Base-by-base conservation (phyloP, 2,797 vertebrate species). In the Crenuchus spilurus region DNA sequence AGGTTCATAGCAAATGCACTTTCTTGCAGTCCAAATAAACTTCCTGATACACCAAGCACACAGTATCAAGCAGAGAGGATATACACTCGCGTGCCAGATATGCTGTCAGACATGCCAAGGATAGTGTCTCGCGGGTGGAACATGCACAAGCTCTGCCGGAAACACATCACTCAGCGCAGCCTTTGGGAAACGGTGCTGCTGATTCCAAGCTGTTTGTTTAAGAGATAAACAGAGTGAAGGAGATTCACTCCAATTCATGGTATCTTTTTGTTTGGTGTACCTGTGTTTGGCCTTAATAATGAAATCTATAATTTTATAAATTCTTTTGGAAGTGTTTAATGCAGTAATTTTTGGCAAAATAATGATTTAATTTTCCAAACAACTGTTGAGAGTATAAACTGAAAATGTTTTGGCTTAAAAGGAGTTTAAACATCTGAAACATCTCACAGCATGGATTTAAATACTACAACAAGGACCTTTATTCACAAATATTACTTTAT, bases 41-140 rank as follows among this genome's bases (percentile, higher is more conserved):
- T 65, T 37, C 66, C 77, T 49, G 65, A 81, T 81, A 72, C 70
- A 79, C 73, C 73, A 55, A 78, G 69, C 51, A 64, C 33, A 57
- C 16, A 2, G 8, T n/a, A 10, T 48, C 22, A 44, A 48, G 28
- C 20, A 26, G n/a, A 54, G 26, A 33, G 37, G 3, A 61, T 20
- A 70, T 18, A 52, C 9, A 10, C 63, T 73, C 7, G 9, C 51
- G 72, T 33, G 74, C 49, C 67, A 85, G 72, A 86, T 73, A 71
- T 65, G 67, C 30, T 60, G 55, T 1, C 39, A 37, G 31, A 20
- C 41, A 30, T 37, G 77, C 80, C 85, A 88, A 86, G 64, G 80
- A 85, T 81, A 72, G 78, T 77, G 58, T 73, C 73, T 18, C 16
- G 66, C 18, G 71, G 31, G 79, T 75, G 82, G 80, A 85, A 70